Evolutionary conservation across 2,113 vertebrate species (phyloP).

Genomic region (Burhinus bistriatus): DNA sequence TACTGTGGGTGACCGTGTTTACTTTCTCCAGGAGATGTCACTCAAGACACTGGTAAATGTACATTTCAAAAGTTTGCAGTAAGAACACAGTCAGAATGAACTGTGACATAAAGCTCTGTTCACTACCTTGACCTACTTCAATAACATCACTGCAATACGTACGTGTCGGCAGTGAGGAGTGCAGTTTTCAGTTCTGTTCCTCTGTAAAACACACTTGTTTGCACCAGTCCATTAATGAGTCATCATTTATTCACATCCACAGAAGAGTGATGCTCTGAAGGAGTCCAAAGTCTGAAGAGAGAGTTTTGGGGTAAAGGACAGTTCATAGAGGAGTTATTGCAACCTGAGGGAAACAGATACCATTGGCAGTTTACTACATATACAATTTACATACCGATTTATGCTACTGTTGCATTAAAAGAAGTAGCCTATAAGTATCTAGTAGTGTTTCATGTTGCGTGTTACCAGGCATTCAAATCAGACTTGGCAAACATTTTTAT

Average conservation of each 20-base stretch:
- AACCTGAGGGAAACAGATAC: neutral
- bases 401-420: neutral
- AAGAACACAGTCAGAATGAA: neutral
- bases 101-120: neutral
- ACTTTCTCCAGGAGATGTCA: conserved; percentile 62
- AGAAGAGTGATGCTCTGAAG: neutral
- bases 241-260: neutral
- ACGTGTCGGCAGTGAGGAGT: neutral
- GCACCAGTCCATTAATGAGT: neutral
- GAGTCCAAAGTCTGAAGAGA: neutral
- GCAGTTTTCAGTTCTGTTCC: neutral
- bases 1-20: neutral
- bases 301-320: neutral
- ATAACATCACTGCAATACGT: neutral
- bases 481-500: neutral
- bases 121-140: neutral
- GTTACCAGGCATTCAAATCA: neutral
- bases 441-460: neutral
- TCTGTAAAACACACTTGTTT: neutral
- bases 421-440: neutral
- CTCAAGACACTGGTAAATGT: neutral
- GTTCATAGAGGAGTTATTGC: neutral
- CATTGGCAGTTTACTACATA: neutral
- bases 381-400: neutral
- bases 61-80: neutral